Conservation (phyloP, 1,140 invertebrate species). For the Aplysia californica region DNA sequence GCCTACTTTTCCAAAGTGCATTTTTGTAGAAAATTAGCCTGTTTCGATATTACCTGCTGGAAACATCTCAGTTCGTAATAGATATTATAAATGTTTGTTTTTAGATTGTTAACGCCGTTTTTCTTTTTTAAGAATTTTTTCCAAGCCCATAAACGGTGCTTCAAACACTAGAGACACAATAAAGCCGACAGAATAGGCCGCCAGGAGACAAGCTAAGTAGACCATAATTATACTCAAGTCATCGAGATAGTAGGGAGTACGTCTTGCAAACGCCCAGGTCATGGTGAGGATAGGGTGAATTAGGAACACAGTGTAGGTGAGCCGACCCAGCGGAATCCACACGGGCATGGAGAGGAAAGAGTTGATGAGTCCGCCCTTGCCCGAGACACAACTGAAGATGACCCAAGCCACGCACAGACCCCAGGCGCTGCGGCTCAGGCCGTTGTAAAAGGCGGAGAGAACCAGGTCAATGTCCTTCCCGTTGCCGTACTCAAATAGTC, state of each 20-base stretch:
- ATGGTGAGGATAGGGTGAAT: background rate
- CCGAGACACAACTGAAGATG: conserved; percentile 63
- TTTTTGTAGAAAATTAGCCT: too few relatives aligned
- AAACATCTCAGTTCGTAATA: too few relatives aligned
- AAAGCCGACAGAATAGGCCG: background rate
- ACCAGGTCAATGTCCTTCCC: conserved; percentile 21
- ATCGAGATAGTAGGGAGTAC: background rate
- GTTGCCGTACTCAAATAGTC: conserved; percentile 18
- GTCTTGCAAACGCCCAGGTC: background rate
- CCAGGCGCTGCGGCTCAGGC: conserved; percentile 64
- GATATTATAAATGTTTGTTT: too few relatives aligned
- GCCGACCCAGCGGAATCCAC: background rate
- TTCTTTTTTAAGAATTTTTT: background rate
- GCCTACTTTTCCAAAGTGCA: too few relatives aligned
- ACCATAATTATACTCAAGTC: background rate
- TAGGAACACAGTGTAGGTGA: background rate
- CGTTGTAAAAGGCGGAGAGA: conserved; percentile 51
- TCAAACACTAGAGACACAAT: background rate
- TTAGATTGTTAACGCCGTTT: too few relatives aligned
- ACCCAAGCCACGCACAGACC: conserved; percentile 66
- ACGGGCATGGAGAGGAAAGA: background rate
- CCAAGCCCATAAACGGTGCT: background rate
- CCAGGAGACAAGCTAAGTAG: background rate
- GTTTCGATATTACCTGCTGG: too few relatives aligned
- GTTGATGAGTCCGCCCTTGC: conserved; percentile 37